Evolutionary conservation across 2,888 invertebrate species (phyloP).

Genomic region (Balanococcus diminutus): DNA sequence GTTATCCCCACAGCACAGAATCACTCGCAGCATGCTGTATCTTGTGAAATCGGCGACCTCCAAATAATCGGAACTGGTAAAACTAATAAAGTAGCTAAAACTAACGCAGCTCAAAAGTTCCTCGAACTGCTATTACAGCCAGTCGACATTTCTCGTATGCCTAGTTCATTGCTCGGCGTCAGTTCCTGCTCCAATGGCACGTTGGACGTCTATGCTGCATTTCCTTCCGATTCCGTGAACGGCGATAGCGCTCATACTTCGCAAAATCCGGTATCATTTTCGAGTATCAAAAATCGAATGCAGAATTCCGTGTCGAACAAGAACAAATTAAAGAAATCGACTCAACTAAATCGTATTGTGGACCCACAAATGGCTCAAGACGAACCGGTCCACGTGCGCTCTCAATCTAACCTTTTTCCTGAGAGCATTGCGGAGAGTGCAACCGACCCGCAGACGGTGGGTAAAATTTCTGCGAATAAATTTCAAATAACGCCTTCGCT

Average conservation of each 20-base stretch:
- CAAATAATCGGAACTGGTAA: not conserved
- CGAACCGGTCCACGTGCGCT: not conserved
- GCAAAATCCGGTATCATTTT: not conserved
- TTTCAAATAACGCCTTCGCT: not conserved
- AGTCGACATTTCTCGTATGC: not conserved
- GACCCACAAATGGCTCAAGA: not conserved
- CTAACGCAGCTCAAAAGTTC: not conserved
- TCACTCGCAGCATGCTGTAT: not conserved
- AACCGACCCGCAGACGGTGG: not conserved
- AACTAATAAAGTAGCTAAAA: not conserved
- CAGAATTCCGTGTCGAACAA: not conserved
- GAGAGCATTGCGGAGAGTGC: not conserved
- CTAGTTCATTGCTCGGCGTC: not conserved
- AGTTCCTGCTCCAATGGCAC: not conserved
- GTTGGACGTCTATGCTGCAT: not conserved
- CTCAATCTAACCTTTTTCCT: not conserved
- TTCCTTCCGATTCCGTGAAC: not conserved
- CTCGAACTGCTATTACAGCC: not conserved
- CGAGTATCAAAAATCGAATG: not conserved
- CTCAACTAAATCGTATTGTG: not conserved
- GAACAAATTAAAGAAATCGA: not conserved
- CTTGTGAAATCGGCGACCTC: not conserved
- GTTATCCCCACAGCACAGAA: not conserved
- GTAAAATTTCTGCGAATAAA: not conserved
- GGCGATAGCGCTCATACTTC: not conserved